Evolutionary conservation across 2,797 vertebrate genomes (phyloP), one percentile per base, ranked within the genome.

Genomic region (Cynopterus sphinx): DNA sequence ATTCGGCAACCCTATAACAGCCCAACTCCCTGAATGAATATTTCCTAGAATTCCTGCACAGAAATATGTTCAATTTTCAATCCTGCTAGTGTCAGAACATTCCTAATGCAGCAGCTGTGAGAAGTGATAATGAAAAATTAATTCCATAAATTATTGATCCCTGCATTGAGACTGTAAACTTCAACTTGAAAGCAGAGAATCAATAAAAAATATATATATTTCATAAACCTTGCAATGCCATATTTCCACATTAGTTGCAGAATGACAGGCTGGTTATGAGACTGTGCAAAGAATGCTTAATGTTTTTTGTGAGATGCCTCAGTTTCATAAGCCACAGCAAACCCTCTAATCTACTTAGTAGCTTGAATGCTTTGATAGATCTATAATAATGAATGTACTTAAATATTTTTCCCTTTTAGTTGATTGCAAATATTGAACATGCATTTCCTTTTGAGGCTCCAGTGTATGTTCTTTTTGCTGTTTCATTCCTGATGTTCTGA

Each of bases 41-140:
- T 26, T 78, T 74, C 26, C 8, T 96, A 84, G 78, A 96, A 95
- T 93, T 88, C 39, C 57, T 87, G 77, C 53, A 61, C n/a, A 95
- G 92, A 95, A 95, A 91, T 77, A 61, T 71, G 49, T 91, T 96
- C 65, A 85, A 68, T 95, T 94, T 96, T 73, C 71, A 91, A 93
- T 91, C 53, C 41, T 83, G 2, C 36, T 94, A 93, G 71, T 87
- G 33, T 94, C 59, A 91, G 79, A 93, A 87, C 39, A 84, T 95
- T 87, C 74, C 65, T 93, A 96, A 94, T 95, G 86, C 67, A 96
- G 83, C 81, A 93, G 22, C 83, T 91, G 46, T 70, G n/a, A 96
- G 85, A 97, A 97, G 55, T 91, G 86, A 95, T 79, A 87, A 96
- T 97, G 91, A 97, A 96, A 97, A 98, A 93, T 95, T 97, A 97